These are phyloP conservation scores for Geococcyx californianus DNA, from an alignment of 2,113 vertebrate species.

Conservation along the genomic window DNA sequence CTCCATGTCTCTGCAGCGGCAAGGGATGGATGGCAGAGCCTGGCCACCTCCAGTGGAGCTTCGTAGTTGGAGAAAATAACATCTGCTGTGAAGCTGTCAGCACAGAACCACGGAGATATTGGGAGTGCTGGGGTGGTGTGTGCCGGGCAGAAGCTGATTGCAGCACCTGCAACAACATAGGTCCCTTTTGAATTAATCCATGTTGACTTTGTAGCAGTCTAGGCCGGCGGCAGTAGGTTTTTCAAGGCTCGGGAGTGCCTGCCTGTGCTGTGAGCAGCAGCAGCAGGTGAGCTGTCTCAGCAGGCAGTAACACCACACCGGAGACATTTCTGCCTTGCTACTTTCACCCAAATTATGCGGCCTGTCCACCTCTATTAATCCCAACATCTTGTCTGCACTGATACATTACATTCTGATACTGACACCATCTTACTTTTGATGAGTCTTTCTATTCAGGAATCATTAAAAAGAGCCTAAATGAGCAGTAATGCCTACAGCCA, in stretches of 20 bases:
- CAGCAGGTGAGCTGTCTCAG: background rate
- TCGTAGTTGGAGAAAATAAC: accelerated
- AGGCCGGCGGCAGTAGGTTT: background rate
- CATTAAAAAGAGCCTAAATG: background rate
- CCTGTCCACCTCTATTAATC: background rate
- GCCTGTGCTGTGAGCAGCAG: background rate
- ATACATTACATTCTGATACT: too few species aligned
- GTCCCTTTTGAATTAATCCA: background rate
- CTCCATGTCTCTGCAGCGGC: background rate
- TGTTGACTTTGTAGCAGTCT: accelerated
- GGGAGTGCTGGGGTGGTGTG: background rate
- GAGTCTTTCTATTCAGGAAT: background rate
- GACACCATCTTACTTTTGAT: background rate
- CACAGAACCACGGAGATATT: accelerated
- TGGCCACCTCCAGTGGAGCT: background rate
- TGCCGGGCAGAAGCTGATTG: background rate
- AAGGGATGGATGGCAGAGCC: background rate
- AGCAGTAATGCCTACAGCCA: background rate
- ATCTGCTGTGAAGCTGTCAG: background rate
- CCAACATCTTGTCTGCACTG: background rate
- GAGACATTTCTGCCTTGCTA: background rate
- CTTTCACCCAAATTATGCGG: background rate
- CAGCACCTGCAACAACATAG: background rate
- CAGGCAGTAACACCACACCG: background rate
- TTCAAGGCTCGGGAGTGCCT: background rate